Evolutionary conservation across 37 sponge, comb jelly and placozoan genomes (phyloP).

Genomic region (Ephydatia muelleri): DNA sequence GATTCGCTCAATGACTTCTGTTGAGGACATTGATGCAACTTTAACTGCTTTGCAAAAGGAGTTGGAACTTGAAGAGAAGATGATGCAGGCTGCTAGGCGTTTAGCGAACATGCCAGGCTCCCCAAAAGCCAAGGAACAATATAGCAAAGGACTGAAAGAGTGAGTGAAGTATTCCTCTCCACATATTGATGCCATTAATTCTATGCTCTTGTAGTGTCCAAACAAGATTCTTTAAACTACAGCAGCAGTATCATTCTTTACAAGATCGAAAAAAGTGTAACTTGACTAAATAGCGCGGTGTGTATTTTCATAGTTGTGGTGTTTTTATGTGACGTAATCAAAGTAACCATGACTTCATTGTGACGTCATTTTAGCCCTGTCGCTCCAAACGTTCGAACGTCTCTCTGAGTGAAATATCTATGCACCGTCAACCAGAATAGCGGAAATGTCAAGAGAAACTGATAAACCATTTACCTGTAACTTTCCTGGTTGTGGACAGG

Average conservation of each 20-base stretch:
- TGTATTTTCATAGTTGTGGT: neutral
- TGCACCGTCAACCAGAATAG: neutral
- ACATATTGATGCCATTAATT: neutral
- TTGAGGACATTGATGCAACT: neutral
- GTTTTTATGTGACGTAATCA: constrained; percentile 1
- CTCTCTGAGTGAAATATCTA: neutral
- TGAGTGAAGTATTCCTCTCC: neutral
- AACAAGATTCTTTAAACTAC: neutral
- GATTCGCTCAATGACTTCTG: neutral
- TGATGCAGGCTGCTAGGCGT: constrained; percentile 43
- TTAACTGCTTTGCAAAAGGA: constrained; percentile 12
- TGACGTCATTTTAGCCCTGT: constrained; percentile 9
- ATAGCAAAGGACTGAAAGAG: constrained; percentile 31
- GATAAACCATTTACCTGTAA: constrained; percentile 84
- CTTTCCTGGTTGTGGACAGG: constrained; percentile 78
- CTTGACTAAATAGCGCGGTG: constrained; percentile 9
- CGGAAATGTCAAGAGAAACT: constrained; percentile 27
- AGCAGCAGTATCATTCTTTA: constrained; percentile 40
- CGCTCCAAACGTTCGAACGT: neutral
- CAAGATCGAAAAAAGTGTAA: constrained; percentile 7
- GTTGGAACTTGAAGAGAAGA: constrained; percentile 40
- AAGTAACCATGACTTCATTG: constrained; percentile 3
- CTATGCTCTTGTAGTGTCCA: constrained; percentile 16
- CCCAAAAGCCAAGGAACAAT: constrained; percentile 7
- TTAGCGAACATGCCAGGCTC: constrained; percentile 41